phyloP scores from a whole-genome alignment of 2,888 invertebrate genomes.

The Thelaira solivaga region DNA sequence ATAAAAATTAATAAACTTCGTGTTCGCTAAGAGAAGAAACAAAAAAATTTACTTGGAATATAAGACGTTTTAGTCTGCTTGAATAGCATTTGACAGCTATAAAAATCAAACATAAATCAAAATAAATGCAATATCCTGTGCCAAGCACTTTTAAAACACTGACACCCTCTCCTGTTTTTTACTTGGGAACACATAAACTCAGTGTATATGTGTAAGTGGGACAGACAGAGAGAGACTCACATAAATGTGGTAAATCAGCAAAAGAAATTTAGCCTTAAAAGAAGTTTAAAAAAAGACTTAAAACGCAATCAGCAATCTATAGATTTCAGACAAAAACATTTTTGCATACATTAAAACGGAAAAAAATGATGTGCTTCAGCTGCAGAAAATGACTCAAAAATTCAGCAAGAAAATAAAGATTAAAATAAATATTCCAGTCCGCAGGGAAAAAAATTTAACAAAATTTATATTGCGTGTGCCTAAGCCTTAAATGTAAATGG shows the following conservation, averaged over 20 bases:
- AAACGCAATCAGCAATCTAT: constrained; percentile 34
- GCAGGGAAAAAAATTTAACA: background rate
- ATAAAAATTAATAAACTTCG: constrained; percentile 14
- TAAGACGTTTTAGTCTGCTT: constrained; percentile 45
- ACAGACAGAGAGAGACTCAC: background rate
- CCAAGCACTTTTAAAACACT: background rate
- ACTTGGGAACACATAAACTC: too few relatives aligned
- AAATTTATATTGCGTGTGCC: constrained; percentile 51
- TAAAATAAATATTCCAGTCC: background rate
- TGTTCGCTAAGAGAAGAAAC: constrained; percentile 8
- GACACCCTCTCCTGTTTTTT: constrained; percentile 29
- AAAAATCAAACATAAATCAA: constrained; percentile 60
- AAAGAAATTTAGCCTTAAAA: background rate
- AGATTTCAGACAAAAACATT: constrained; percentile 45
- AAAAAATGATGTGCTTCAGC: background rate
- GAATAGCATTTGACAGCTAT: constrained; percentile 52
- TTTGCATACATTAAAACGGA: constrained; percentile 49
- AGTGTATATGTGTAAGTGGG: too few relatives aligned
- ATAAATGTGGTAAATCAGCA: background rate
- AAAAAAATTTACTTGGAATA: constrained; percentile 35
- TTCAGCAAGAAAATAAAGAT: background rate
- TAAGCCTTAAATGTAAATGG: constrained; percentile 25
- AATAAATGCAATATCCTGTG: constrained; percentile 59
- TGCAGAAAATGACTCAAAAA: constrained; percentile 1
- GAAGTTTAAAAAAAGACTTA: background rate